Evolutionary conservation across 1,140 invertebrate genomes (phyloP).

Genomic region (Augochlora pura): DNA sequence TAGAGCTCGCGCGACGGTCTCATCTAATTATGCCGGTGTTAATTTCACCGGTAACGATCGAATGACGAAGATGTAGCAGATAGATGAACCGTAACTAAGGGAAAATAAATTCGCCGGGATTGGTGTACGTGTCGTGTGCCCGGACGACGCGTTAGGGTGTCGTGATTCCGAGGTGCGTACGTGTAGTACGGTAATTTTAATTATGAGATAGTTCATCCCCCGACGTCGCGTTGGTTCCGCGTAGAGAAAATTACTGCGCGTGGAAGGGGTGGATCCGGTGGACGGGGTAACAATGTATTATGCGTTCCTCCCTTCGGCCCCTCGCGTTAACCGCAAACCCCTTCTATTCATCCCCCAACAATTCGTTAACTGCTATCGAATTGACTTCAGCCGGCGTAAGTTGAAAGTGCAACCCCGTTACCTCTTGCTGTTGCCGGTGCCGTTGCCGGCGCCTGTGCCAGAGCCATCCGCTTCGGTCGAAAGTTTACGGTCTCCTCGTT

Average conservation of each 20-base stretch:
- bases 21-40: neutral
- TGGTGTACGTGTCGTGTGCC: neutral
- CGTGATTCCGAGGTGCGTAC: conserved; percentile 3
- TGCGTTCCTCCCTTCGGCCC: conserved; percentile 67
- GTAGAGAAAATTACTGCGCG: conserved; percentile 66
- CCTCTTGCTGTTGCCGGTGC: conserved; percentile 1
- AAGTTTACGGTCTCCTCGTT: conserved; percentile 10
- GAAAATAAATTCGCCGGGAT: neutral
- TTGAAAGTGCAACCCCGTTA: conserved; percentile 48
- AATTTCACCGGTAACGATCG: neutral
- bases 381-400: conserved; percentile 65
- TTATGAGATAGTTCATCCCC: conserved; percentile 73
- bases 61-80: neutral
- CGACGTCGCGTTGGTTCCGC: conserved; percentile 60
- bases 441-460: no score
- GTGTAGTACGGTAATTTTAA: conserved; percentile 71
- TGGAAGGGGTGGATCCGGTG: conserved; percentile 52
- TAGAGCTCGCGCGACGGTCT: no score
- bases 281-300: conserved; percentile 79
- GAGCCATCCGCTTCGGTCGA: neutral
- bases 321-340: conserved; percentile 72
- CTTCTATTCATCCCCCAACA: conserved; percentile 69
- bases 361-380: conserved; percentile 78
- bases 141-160: neutral
- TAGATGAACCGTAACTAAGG: neutral